Percentiles rank a stretch among this genome's conserved stretches.
These are phyloP conservation scores for Clarias macrocephalus DNA, from an alignment of 2,113 vertebrate genomes.

Conservation along the genomic window DNA sequence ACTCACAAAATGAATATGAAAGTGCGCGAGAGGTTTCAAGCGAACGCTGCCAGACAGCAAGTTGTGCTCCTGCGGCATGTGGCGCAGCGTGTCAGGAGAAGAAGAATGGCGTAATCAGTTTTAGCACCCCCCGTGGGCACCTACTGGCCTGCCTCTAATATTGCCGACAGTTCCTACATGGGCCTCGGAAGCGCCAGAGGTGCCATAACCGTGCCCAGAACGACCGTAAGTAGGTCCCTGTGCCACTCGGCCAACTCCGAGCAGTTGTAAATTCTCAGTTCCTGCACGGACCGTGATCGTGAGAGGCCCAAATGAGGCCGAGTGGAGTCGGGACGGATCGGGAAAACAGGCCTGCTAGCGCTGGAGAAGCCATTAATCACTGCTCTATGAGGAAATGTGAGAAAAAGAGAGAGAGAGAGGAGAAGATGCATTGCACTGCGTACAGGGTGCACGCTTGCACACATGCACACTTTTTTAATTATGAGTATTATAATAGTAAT, in stretches of 20 bases:
- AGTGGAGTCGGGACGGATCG: constrained; percentile 41
- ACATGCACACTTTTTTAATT: constrained; percentile 18
- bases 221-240: constrained; percentile 54
- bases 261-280: constrained; percentile 63
- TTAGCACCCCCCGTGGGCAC: constrained; percentile 58
- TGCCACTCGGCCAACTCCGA: constrained; percentile 54
- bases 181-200: constrained; percentile 56
- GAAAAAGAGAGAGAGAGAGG: background rate
- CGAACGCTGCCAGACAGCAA: constrained; percentile 22
- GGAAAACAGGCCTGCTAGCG: constrained; percentile 38
- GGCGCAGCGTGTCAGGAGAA: constrained; percentile 71
- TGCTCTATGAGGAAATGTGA: constrained; percentile 30
- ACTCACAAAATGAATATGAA: constrained; percentile 36
- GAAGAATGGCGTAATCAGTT: constrained; percentile 80
- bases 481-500: constrained; percentile 13
- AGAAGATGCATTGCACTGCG: constrained; percentile 3
- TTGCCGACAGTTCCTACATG: constrained; percentile 70
- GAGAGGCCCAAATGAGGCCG: constrained; percentile 40
- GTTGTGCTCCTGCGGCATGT: constrained; percentile 41
- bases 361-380: constrained; percentile 59
- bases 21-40: background rate
- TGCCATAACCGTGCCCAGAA: constrained; percentile 56
- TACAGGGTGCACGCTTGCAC: background rate
- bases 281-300: constrained; percentile 44
- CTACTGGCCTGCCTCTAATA: constrained; percentile 68